phyloP scores from a whole-genome alignment of 2,888 invertebrate genomes.

The Doris montereyensis region DNA sequence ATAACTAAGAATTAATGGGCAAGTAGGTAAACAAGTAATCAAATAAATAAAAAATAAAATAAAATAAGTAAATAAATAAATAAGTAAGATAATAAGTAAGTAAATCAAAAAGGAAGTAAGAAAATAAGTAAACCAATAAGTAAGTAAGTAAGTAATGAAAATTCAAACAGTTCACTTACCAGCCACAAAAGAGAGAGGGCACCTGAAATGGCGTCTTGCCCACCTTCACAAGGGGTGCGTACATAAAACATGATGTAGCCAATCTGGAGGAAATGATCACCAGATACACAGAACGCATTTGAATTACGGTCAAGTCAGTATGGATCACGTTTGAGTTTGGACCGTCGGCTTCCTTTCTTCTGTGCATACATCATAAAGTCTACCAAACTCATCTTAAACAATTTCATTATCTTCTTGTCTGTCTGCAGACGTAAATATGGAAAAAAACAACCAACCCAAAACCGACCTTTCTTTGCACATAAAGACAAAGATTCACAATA shows the following conservation, averaged over 20 bases:
- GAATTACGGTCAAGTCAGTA: neutral
- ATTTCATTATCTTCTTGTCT: neutral
- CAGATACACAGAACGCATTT: neutral
- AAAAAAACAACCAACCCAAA: neutral
- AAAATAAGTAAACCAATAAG: neutral
- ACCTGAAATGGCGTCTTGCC: conserved; percentile 93
- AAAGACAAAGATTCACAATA: no score
- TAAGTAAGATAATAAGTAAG: neutral
- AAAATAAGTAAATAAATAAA: neutral
- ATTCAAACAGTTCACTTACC: no score
- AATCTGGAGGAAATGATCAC: conserved; percentile 74
- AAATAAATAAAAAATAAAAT: neutral
- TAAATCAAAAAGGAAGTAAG: no score
- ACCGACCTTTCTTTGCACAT: no score
- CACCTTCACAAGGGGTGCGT: conserved; percentile 94
- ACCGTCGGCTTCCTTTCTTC: no score
- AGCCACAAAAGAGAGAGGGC: conserved; percentile 97
- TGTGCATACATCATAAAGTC: no score
- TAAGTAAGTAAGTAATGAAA: neutral
- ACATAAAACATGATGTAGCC: conserved; percentile 99
- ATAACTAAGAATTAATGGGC: neutral
- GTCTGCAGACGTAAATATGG: neutral
- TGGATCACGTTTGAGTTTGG: no score
- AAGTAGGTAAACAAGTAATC: neutral
- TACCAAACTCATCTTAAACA: neutral